These are phyloP conservation scores for Myotis daubentonii DNA, from an alignment of 2,797 vertebrate genomes.

Conservation along the genomic window DNA sequence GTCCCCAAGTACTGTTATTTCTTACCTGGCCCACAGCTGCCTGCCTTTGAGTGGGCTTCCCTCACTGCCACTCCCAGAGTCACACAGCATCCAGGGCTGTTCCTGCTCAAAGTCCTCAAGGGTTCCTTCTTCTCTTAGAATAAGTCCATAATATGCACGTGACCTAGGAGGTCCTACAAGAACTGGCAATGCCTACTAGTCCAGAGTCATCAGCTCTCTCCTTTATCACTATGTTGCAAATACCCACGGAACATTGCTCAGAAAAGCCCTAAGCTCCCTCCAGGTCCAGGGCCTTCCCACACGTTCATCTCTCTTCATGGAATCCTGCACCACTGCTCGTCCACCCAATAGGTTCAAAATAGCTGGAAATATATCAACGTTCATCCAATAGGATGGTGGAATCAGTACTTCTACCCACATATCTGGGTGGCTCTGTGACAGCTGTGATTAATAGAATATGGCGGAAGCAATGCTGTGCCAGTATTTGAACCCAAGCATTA, in stretches of 20 bases:
- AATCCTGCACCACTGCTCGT: not conserved
- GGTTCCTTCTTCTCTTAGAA: not conserved
- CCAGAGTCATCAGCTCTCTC: not conserved
- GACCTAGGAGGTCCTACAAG: not conserved
- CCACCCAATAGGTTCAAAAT: not conserved
- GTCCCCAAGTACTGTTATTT: not conserved
- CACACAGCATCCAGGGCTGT: not conserved
- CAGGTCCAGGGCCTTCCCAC: not conserved
- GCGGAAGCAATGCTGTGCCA: not conserved
- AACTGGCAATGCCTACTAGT: not conserved
- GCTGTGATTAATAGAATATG: not conserved
- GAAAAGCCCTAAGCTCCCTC: not conserved
- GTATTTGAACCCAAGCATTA: not conserved
- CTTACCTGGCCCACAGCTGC: not conserved
- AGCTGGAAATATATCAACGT: not conserved
- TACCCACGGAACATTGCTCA: not conserved
- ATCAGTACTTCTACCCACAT: not conserved
- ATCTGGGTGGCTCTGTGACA: not conserved
- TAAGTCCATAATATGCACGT: not conserved
- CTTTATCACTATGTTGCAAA: not conserved
- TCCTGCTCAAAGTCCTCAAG: no score
- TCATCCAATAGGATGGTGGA: not conserved
- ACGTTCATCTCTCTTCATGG: not conserved
- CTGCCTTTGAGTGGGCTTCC: not conserved
- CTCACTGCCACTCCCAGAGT: not conserved